Base-by-base conservation (phyloP, 2,888 invertebrate genomes). In the Drosophila buzzatii region DNA sequence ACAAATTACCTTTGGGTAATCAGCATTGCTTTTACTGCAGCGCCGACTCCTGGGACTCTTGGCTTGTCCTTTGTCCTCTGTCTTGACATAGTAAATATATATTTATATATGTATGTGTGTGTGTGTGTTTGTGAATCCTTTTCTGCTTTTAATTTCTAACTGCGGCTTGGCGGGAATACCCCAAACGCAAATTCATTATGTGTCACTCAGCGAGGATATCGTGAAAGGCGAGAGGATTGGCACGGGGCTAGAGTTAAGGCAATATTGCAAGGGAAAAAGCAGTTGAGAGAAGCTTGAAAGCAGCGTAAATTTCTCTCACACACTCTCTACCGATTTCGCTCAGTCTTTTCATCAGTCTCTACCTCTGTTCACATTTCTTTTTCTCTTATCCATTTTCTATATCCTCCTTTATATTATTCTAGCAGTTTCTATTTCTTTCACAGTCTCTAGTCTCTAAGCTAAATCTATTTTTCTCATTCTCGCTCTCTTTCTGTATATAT, bases 1-100 rank as follows among this genome's bases (percentile, higher is more conserved):
- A 31, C 63, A 51, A 59, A 60, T 75, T 82, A 73, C 90, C 86
- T 81, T 78, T 81, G 86, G 89, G 90, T 90, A 85, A 90, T 89
- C 86, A 89, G 69, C 81, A 64, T 74, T 71, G 70, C 73, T 73
- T 81, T 70, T 68, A 73, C 67, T 70, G 73, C 65, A 59, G 66
- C 51, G 18, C 42, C 23, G 23, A 12, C 84, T 68, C 72, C 63
- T 56, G 70, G 85, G 72, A 73, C 76, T 59, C 64, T 55, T 56
- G 31, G 27, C 55, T 68, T 75, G 68, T 77, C 66, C 70, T 82
- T 70, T 58, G 70, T 37, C 37, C 53, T 23, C 41, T 41, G 51
- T 31, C 55, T 20, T 49, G 14, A 37, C 52, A 33, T 35, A 49
- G 41, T 23, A 18, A 12, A 18, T 33, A 18, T 55, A 33, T 57